These are phyloP conservation scores for Gymnoscelis rufifasciata DNA, from an alignment of 2,888 invertebrate genomes.

Conservation along the genomic window DNA sequence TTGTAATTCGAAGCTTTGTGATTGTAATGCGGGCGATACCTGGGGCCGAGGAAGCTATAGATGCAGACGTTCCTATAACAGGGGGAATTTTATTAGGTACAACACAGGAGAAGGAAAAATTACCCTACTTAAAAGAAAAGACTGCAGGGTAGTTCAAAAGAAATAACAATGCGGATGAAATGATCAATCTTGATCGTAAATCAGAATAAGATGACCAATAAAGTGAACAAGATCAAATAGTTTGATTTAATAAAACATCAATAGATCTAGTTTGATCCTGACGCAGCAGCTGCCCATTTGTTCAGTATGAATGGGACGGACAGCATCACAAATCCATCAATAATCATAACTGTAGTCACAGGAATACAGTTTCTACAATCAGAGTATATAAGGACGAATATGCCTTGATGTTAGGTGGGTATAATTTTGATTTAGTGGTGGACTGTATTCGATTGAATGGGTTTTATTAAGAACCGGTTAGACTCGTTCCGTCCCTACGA, in stretches of 20 bases:
- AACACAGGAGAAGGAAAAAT: conserved; percentile 13
- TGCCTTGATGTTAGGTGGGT: conserved; percentile 2
- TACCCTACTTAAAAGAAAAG: background rate
- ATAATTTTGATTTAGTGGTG: conserved; percentile 26
- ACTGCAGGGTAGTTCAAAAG: too few relatives aligned
- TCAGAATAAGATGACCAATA: conserved; percentile 1
- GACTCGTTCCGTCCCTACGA: conserved; percentile 62
- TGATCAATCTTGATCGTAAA: background rate
- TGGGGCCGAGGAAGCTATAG: conserved; percentile 11
- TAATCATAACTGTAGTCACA: conserved; percentile 9
- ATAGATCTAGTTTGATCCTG: conserved; percentile 30
- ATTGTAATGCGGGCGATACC: conserved; percentile 58
- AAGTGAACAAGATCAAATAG: conserved; percentile 3
- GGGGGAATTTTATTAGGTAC: conserved; percentile 17
- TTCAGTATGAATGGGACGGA: conserved; percentile 18
- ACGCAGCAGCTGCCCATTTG: conserved; percentile 30
- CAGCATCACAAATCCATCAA: conserved; percentile 23
- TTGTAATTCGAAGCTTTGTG: conserved; percentile 65
- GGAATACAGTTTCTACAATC: background rate
- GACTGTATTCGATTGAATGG: conserved; percentile 67
- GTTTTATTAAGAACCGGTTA: conserved; percentile 68
- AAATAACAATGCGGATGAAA: background rate
- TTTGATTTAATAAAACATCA: conserved; percentile 26
- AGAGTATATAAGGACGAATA: conserved; percentile 5
- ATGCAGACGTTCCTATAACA: conserved; percentile 8